Percentiles rank a stretch among this genome's conserved stretches.
phyloP scores from a whole-genome alignment of 1,140 invertebrate genomes.

The Neodiprion virginianus region DNA sequence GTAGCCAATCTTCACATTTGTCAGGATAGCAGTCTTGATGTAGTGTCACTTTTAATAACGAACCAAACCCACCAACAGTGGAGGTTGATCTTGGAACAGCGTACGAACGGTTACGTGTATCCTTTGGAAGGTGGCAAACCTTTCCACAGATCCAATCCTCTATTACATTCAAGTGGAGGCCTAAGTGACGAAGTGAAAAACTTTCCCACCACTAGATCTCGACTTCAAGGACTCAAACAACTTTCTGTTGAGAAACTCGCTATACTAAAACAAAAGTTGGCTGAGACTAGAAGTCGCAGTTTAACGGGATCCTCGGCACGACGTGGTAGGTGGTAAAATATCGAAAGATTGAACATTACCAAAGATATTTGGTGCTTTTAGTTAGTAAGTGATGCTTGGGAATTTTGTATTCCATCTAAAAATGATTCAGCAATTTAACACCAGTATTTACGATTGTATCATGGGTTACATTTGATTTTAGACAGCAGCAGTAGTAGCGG shows the following conservation, averaged over 20 bases:
- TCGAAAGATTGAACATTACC: not conserved
- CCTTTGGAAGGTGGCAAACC: slow-evolving; percentile 58
- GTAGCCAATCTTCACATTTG: slow-evolving; percentile 70
- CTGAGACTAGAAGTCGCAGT: slow-evolving; percentile 63
- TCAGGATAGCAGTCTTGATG: slow-evolving; percentile 72
- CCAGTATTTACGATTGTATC: not conserved
- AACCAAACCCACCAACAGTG: slow-evolving; percentile 68
- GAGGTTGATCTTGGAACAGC: slow-evolving; percentile 70
- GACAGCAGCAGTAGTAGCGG: slow-evolving; percentile 45
- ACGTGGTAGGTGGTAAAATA: slow-evolving; percentile 30
- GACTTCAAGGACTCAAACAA: slow-evolving; percentile 70
- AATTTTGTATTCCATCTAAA: no score
- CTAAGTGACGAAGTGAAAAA: slow-evolving; percentile 53
- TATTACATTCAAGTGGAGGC: slow-evolving; percentile 39
- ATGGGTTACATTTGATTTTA: slow-evolving; percentile 28
- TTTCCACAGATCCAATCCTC: slow-evolving; percentile 36
- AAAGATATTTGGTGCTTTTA: not conserved
- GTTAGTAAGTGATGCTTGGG: no score
- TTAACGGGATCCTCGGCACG: slow-evolving; percentile 35
- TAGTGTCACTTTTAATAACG: slow-evolving; percentile 74
- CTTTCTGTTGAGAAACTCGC: slow-evolving; percentile 72
- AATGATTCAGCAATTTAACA: not conserved
- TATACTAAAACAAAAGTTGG: slow-evolving; percentile 70
- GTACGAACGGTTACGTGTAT: slow-evolving; percentile 66
- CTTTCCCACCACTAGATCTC: slow-evolving; percentile 63